phyloP scores from a whole-genome alignment of 1,140 invertebrate genomes.

The Antheraea pernyi region DNA sequence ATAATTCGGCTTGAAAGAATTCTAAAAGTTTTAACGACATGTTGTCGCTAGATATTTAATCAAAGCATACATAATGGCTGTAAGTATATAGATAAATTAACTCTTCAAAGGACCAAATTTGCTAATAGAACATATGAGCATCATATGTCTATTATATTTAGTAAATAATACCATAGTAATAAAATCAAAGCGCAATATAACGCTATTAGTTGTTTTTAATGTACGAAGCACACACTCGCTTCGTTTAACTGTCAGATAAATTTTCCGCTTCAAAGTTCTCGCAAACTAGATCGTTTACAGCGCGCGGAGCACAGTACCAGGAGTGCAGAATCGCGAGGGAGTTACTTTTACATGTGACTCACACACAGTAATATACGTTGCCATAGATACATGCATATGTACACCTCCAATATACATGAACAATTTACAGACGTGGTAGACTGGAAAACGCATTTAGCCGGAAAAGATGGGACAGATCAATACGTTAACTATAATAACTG shows the following conservation, averaged over 20 bases:
- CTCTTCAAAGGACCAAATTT: too few species aligned
- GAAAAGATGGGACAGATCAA: conserved; percentile 70
- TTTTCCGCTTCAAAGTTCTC: conserved; percentile 62
- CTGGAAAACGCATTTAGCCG: conserved; percentile 70
- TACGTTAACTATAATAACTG: conserved; percentile 28
- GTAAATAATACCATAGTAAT: neutral
- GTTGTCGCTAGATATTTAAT: too few species aligned
- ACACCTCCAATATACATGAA: conserved; percentile 18
- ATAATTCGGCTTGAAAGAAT: too few species aligned
- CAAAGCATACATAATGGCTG: too few species aligned
- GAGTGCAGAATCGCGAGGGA: conserved; percentile 48
- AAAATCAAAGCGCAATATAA: conserved; percentile 7
- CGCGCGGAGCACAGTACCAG: conserved; percentile 62
- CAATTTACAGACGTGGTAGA: conserved; percentile 61
- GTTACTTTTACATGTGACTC: conserved; percentile 64
- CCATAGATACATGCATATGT: conserved; percentile 13
- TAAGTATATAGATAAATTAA: too few species aligned
- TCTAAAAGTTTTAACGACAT: too few species aligned
- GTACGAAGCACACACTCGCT: conserved; percentile 26
- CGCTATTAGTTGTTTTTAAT: conserved; percentile 12
- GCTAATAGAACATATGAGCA: too few species aligned
- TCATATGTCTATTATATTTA: too few species aligned
- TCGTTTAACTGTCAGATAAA: conserved; percentile 42
- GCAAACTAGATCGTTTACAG: conserved; percentile 75
- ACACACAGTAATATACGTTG: conserved; percentile 45